Base-by-base conservation (phyloP, 1,140 invertebrate genomes). In the Lepidotrigona ventralis region DNA sequence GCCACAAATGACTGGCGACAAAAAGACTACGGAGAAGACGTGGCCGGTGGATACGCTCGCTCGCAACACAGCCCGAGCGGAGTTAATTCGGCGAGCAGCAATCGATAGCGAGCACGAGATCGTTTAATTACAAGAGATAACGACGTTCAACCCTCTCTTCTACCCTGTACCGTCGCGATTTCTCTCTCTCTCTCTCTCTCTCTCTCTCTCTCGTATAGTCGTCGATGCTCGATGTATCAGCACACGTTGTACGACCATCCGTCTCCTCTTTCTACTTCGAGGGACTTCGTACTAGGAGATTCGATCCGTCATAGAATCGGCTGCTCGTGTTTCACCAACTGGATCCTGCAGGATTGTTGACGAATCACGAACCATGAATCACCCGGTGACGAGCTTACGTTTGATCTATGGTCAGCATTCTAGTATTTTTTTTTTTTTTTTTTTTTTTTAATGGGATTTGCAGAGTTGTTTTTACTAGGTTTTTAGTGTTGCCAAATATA, bases 71-170 rank as follows among this genome's bases (percentile, higher is more conserved):
- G 14, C 14, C 14, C 46, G 51, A 64, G 39, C 17, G 54, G 60
- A 78, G 63, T 79, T 89, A 89, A 89, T 89, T 84, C 86, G 66
- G 54, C 78, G 79, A 82, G 73, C 73, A 26, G 69, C 72, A 82
- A 88, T 89, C 88, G 88, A 89, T 88, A 85, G 60, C 66, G 51
- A 79, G 79, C 79, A 85, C 63, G 74, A 87, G 85, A 87, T 85
- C 81, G 85, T 87, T 88, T 89, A 88, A 89, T 88, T 89, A 89
- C 83, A 23, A 85, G 87, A 77, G 87, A 89, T 85, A 89, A 89
- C 85, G 75, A 81, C 60, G 60, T 85, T 56, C 70, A 54, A 77
- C 64, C 14, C 26, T 46, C n/a, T 63, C 78, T 78, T 63, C 70
- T 33, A 46, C 6, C 84, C n/a, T 51, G 15, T 46, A 46, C 56